Conservation (phyloP, 2,797 vertebrate genomes). For the Neosilurus hyrtlii region DNA sequence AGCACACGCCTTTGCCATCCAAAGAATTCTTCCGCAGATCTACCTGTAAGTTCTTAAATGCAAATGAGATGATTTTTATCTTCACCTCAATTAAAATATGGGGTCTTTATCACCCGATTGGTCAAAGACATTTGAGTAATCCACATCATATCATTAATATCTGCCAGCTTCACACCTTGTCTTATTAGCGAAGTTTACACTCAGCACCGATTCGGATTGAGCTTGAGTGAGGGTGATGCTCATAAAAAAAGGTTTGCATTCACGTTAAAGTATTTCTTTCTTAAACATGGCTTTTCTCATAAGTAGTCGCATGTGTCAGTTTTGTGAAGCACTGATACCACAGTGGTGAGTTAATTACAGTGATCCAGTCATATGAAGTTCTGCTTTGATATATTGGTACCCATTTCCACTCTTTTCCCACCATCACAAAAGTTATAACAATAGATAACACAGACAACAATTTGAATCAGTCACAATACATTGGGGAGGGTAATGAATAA, state of each 20-base stretch:
- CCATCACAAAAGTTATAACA: not conserved
- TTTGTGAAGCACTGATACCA: not conserved
- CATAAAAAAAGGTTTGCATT: not conserved
- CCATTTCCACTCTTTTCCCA: not conserved
- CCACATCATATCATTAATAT: not conserved
- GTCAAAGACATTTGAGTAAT: slow-evolving; percentile 10
- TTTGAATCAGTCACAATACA: not conserved
- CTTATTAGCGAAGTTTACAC: no score
- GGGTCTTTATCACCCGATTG: no score
- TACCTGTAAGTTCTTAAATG: not conserved
- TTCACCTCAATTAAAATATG: not conserved
- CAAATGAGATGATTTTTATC: slow-evolving; percentile 10
- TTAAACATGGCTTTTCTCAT: not conserved
- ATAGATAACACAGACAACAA: not conserved
- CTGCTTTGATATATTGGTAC: not conserved
- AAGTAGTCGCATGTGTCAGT: not conserved
- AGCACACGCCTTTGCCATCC: not conserved
- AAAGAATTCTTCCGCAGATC: not conserved
- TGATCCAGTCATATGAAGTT: not conserved
- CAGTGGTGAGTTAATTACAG: not conserved
- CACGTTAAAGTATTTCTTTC: not conserved
- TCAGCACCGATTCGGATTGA: not conserved
- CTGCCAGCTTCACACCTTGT: not conserved
- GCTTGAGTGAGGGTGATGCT: no score
- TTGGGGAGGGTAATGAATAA: no score